Conservation (phyloP, 2,113 vertebrate genomes). For the Balaeniceps rex region DNA sequence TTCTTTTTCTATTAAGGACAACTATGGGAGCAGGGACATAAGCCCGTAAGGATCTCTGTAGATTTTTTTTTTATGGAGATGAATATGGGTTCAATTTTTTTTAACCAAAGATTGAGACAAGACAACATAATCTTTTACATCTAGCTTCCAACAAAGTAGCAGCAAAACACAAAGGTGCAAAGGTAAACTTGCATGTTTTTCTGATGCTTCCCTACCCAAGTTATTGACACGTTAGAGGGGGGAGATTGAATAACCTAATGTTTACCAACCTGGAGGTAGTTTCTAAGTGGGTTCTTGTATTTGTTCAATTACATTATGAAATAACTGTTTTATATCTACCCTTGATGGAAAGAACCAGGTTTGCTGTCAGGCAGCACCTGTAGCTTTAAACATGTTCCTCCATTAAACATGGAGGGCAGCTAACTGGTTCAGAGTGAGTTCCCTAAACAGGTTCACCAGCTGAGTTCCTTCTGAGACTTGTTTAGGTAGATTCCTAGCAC, state of each 20-base stretch:
- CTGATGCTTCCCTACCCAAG: background rate
- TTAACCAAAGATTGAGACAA: background rate
- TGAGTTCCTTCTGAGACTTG: background rate
- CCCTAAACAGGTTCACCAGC: background rate
- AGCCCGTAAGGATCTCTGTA: background rate
- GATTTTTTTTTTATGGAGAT: background rate
- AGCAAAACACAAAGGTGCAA: background rate
- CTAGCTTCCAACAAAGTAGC: background rate
- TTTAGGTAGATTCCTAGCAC: background rate
- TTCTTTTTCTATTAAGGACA: background rate
- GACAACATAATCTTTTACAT: background rate
- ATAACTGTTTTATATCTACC: background rate
- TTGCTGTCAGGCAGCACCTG: background rate
- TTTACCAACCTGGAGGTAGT: background rate
- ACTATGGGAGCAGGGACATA: background rate
- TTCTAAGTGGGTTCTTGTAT: background rate
- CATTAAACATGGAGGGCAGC: background rate
- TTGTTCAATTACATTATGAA: background rate
- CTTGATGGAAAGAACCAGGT: background rate
- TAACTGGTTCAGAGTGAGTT: background rate
- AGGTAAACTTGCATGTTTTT: background rate
- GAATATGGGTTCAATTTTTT: background rate
- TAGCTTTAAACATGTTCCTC: background rate
- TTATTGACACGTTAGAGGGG: background rate
- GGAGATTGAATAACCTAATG: background rate